Evolutionary conservation across 1,140 invertebrate genomes (phyloP).

Genomic region (Zaprionus capensis): DNA sequence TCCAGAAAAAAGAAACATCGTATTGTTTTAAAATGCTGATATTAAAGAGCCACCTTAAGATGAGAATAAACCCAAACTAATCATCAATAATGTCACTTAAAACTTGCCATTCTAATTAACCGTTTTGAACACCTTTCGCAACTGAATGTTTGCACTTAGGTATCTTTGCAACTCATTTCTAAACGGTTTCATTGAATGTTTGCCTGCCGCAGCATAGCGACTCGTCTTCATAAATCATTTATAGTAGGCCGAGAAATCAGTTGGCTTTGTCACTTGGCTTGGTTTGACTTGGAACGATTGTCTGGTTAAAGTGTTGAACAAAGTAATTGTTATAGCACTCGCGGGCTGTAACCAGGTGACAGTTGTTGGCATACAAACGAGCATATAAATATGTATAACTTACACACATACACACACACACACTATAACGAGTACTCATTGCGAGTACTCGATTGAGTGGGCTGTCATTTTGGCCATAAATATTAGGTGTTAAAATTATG

Average conservation of each 20-base stretch:
- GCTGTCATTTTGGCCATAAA: constrained; percentile 54
- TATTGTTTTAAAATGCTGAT: too few species aligned
- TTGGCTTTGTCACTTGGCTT: constrained; percentile 12
- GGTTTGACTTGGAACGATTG: constrained; percentile 32
- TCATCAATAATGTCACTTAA: too few species aligned
- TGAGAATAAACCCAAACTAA: too few species aligned
- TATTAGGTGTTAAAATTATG: constrained; percentile 59
- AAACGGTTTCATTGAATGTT: constrained; percentile 34
- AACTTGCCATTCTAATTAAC: too few species aligned
- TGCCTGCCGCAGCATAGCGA: neutral
- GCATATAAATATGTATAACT: constrained; percentile 48
- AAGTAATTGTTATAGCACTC: constrained; percentile 33
- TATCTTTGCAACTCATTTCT: constrained; percentile 31
- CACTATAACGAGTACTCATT: constrained; percentile 11
- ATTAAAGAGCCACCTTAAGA: too few species aligned
- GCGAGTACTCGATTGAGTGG: constrained; percentile 41
- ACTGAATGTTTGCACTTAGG: neutral
- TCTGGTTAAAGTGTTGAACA: constrained; percentile 43
- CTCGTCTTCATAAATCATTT: constrained; percentile 29
- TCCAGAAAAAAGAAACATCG: too few species aligned
- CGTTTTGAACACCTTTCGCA: neutral
- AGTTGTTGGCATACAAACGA: constrained; percentile 63
- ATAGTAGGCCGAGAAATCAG: constrained; percentile 8
- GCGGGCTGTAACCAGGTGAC: constrained; percentile 53
- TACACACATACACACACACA: constrained; percentile 22